Evolutionary conservation across 1,140 invertebrate genomes (phyloP).

Genomic region (Drusus annulatus): DNA sequence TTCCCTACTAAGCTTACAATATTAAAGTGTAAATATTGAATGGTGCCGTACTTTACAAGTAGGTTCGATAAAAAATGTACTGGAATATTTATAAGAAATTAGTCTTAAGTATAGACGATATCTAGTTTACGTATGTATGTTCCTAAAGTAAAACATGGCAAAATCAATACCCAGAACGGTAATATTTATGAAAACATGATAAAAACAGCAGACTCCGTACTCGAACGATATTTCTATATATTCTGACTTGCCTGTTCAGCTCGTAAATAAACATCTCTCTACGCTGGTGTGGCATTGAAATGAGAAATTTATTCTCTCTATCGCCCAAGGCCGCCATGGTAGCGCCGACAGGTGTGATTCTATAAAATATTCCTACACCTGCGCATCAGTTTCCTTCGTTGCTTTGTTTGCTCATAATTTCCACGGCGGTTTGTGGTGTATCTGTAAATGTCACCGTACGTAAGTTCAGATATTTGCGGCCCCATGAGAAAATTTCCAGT

Average conservation of each 20-base stretch:
- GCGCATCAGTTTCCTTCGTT: slow-evolving; percentile 1
- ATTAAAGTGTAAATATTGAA: no score
- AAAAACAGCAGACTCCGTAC: not conserved
- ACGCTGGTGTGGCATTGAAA: slow-evolving; percentile 39
- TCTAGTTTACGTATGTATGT: no score
- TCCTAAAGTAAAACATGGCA: not conserved
- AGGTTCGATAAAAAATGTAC: no score
- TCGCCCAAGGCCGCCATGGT: slow-evolving; percentile 35
- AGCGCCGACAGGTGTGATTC: slow-evolving; percentile 25
- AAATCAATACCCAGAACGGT: not conserved
- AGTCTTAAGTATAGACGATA: no score
- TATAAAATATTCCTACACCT: slow-evolving; percentile 29
- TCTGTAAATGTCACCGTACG: not conserved
- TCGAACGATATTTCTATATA: not conserved
- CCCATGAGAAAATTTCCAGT: no score
- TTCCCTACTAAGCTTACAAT: no score
- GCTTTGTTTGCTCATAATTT: slow-evolving; percentile 1
- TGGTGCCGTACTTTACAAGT: no score
- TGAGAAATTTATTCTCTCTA: slow-evolving; percentile 40
- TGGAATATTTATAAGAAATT: no score
- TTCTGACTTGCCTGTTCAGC: not conserved
- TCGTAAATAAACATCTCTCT: slow-evolving; percentile 12
- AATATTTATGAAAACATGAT: not conserved
- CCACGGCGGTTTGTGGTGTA: slow-evolving; percentile 2
- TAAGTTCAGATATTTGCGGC: no score